Evolutionary conservation across 2,113 vertebrate genomes (phyloP), one percentile per base, ranked within the genome.

Genomic region (Pterocles burchelli): DNA sequence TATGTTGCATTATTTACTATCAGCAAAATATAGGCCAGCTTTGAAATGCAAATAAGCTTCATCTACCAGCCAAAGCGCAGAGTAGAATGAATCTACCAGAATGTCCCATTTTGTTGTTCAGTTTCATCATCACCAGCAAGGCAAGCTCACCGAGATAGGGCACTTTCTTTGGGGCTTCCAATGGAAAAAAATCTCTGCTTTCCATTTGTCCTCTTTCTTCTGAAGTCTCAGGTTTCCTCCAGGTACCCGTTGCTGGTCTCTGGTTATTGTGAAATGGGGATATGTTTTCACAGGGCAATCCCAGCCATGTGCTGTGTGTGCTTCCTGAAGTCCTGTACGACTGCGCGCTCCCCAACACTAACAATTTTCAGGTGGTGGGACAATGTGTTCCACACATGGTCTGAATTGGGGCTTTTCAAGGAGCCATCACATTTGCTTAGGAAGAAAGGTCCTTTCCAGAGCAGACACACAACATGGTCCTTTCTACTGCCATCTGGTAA

Each of bases 321-420:
- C 76, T 95, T 81, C 86, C 93, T 52, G 65, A 34, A 51, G 83
- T 16, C 65, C 58, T 45, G 2, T n/a, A 46, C 4, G 1, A 38
- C 36, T 41, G 13, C 5, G 1, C 5, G 54, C 81, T 78, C 78
- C 76, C 33, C 4, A 52, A 31, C 46, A 0, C 67, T 88, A 89
- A 92, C 80, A 67, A 4, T 48, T 89, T 71, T 85, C 94, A 95
- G 91, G 13, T 91, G 87, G 20, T 3, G 14, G 9, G 20, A 19
- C 81, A 77, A 93, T 71, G 75, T 95, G 95, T 63, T 83, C 87
- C 80, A 88, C 96, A 96, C 88, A 90, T 89, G 95, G 66, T n/a
- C 81, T 65, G 10, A 4, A 61, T 3, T 14, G 81, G n/a, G 81
- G 13, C 63, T 85, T 54, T 70, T 65, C 94, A 79, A 84, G 46